Conservation (phyloP, 1,140 invertebrate genomes). For the Drosophila athabasca region DNA sequence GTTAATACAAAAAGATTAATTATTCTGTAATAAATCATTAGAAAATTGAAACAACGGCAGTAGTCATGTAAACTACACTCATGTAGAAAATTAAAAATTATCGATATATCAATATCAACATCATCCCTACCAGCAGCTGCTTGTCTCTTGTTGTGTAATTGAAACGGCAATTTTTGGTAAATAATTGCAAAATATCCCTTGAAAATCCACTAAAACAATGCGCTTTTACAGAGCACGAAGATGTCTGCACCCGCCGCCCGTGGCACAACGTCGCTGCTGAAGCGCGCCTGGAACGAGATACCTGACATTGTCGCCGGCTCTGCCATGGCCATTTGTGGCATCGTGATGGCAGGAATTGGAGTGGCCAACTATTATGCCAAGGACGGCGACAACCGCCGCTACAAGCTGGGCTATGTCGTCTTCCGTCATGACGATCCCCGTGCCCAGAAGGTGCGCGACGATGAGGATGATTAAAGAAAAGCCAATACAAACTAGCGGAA, state of each 20-base stretch:
- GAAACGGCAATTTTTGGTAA: conserved; percentile 51
- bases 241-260: conserved; percentile 73
- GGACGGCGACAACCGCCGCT: conserved; percentile 87
- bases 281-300: conserved; percentile 87
- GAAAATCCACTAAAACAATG: background rate
- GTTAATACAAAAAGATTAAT: no score
- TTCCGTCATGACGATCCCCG: conserved; percentile 87
- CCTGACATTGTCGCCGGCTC: conserved; percentile 86
- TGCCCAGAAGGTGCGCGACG: conserved; percentile 84
- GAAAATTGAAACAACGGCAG: no score
- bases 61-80: no score
- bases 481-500: background rate
- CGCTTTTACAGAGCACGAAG: conserved; percentile 26
- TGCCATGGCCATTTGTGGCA: conserved; percentile 84
- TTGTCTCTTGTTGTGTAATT: conserved; percentile 59
- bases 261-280: conserved; percentile 82
- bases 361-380: conserved; percentile 85
- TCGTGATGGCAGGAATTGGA: conserved; percentile 84
- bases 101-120: no score
- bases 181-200: conserved; percentile 23
- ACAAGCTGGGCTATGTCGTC: conserved; percentile 86
- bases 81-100: no score
- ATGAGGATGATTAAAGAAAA: conserved; percentile 65
- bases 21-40: no score
- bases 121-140: conserved; percentile 43